Evolutionary conservation across 1,140 invertebrate species (phyloP), one percentile per base, ranked within the genome.

Genomic region (Pachyrhynchus sulphureomaculatus): DNA sequence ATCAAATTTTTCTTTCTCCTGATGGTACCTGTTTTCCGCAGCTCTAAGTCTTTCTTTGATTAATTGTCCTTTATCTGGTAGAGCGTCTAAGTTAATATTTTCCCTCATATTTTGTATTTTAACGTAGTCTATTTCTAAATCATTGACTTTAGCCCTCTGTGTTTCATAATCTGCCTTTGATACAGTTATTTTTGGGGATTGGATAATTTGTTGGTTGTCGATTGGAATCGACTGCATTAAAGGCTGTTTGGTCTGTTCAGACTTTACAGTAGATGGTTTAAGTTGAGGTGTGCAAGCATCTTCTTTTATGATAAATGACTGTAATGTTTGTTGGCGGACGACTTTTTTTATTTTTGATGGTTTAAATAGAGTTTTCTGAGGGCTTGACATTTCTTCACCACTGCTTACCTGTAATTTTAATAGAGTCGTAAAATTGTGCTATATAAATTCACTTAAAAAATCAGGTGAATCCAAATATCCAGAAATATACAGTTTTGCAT

Each of bases 61-160:
- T 1, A 45, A 21, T 33, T 44, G 21, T 4, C 53, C 53, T 21
- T 56, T 56, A 45, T 56, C 53, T 1, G 83, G 83, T 9, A 86
- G 68, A 0, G 71, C 68, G 5, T 76, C 59, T 41, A 84, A 51
- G 53, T 84, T 81, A 66, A 79, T 75, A 9, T 76, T 72, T 21
- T 74, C 69, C 13, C 81, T 61, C 2, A 83, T 64, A 54, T 76
- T 71, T 81, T 84, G 23, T 2, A 54, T 8, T 42, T 57, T 63
- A 4, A 34, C 26, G 5, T 68, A 26, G 29, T 65, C 56, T 5
- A 8, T 26, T 13, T 49, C 8, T 4, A 59, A 2, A 20, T n/a
- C 48, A 8, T 49, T 24, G n/a, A 65, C 33, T 39, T 45, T 53
- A 1, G 15, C 5, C 23, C 33, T 13, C 21, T 56, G 53, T 9